Base-by-base conservation (phyloP, 2,113 vertebrate genomes). In the Mustela lutreola region DNA sequence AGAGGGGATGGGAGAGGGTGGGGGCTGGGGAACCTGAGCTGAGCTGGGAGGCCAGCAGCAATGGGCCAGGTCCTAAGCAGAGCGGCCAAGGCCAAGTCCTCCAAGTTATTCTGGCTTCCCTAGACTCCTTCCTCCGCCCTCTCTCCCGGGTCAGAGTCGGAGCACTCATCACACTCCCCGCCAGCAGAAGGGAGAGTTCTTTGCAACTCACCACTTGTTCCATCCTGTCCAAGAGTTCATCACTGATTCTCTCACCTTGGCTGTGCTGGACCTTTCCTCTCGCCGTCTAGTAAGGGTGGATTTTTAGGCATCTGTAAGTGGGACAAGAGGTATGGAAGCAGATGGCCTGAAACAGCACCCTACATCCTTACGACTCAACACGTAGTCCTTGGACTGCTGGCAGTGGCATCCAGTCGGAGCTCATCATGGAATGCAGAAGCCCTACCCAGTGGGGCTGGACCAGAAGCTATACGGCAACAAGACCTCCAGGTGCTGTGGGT, bases 11-110 rank as follows among this genome's bases (percentile, higher is more conserved):
- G 50, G 50, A 4, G 15, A 53, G 50, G 50, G 50, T 53, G 15
- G 50, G 15, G 15, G 53, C 5, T 18, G 53, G 11, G 97, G 82
- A 94, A 95, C 79, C 11, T 4, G 53, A 97, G 92, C 31, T 15
- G 0, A 3, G 45, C 24, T 4, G 33, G 53, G 80, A 36, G 81
- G 63, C 4, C 1, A 31, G 9, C 28, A 73, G 65, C 53, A 45
- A 76, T 28, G 39, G 24, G 26, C 42, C 12, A 45, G 19, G 4
- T 33, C 36, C 62, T 7, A 26, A 0, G 2, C 28, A 60, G 39
- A 95, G 21, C 0, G 10, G 7, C 45, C 60, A 62, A 62, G 60
- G 60, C 60, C 48, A 36, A 28, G 36, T 56, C 87, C 93, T 87
- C 71, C 76, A 3, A 45, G 36, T 11, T 24, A 56, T 48, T 79